phyloP scores from a whole-genome alignment of 2,888 invertebrate species.

The Marronus borbonicus region DNA sequence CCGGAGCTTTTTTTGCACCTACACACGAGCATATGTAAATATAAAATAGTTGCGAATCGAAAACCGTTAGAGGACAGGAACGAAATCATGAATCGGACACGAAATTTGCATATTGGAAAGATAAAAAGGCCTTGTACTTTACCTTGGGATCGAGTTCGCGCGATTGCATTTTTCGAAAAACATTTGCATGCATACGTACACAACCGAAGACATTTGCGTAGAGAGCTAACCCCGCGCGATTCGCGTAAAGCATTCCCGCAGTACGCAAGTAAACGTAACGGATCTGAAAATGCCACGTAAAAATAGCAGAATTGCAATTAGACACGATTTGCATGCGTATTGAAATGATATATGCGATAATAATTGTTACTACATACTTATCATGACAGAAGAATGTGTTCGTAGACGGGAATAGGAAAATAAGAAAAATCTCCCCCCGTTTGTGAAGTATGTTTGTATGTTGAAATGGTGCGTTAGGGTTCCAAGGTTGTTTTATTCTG shows the following conservation, averaged over 20 bases:
- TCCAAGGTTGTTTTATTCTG: too few species aligned
- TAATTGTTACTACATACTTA: too few species aligned
- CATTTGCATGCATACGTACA: not conserved
- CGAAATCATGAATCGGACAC: not conserved
- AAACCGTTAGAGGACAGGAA: constrained; percentile 33
- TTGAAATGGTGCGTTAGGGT: too few species aligned
- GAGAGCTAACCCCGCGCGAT: not conserved
- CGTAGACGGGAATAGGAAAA: too few species aligned
- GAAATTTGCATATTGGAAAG: constrained; percentile 32
- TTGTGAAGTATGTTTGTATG: too few species aligned
- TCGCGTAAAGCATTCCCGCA: not conserved
- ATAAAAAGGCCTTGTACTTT: constrained; percentile 36
- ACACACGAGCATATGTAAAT: not conserved
- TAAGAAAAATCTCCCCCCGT: too few species aligned
- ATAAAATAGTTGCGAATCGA: not conserved
- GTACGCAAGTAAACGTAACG: constrained; percentile 3
- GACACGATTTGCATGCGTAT: not conserved
- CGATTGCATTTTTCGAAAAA: constrained; percentile 12
- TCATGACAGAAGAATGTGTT: too few species aligned
- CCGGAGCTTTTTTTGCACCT: constrained; percentile 13
- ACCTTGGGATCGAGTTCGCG: constrained; percentile 1
- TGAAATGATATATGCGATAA: not conserved
- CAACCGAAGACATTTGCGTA: not conserved
- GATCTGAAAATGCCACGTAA: constrained; percentile 6
- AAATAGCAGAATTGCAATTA: constrained; percentile 20